phyloP scores from a whole-genome alignment of 2,113 vertebrate genomes.

The Rhipidura dahli region DNA sequence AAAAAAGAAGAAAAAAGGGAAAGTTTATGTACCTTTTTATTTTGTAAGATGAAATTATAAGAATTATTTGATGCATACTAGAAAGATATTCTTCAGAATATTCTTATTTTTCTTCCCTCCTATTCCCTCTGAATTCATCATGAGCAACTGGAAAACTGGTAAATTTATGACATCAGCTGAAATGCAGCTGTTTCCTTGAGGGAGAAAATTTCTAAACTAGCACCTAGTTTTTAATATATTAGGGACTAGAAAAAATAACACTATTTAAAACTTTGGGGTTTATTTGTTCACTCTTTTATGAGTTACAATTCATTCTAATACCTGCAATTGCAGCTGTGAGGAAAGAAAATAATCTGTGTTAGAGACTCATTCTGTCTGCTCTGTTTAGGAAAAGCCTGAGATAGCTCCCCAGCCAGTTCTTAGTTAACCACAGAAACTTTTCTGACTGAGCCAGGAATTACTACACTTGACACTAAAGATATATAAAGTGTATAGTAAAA shows the following conservation, averaged over 20 bases:
- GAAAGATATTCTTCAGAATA: background rate
- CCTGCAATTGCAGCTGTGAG: background rate
- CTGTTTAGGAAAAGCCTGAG: background rate
- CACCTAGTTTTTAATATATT: background rate
- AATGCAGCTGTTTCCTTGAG: conserved; percentile 20
- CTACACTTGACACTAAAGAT: background rate
- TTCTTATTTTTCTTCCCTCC: background rate
- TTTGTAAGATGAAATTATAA: background rate
- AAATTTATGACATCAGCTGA: background rate
- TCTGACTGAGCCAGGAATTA: background rate
- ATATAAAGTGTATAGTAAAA: background rate
- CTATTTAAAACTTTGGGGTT: background rate
- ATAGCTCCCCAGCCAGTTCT: background rate
- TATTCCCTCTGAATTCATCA: background rate
- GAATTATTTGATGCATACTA: background rate
- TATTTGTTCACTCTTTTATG: background rate
- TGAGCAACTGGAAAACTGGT: background rate
- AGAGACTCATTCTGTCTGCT: rapidly evolving
- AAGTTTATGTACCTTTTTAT: background rate
- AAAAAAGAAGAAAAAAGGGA: background rate
- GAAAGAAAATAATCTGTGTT: background rate
- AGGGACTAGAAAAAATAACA: background rate
- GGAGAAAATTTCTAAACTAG: background rate
- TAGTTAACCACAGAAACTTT: background rate
- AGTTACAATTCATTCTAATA: background rate